These are phyloP conservation scores for Leucophenga maculata DNA, from an alignment of 2,888 invertebrate species.

Conservation along the genomic window DNA sequence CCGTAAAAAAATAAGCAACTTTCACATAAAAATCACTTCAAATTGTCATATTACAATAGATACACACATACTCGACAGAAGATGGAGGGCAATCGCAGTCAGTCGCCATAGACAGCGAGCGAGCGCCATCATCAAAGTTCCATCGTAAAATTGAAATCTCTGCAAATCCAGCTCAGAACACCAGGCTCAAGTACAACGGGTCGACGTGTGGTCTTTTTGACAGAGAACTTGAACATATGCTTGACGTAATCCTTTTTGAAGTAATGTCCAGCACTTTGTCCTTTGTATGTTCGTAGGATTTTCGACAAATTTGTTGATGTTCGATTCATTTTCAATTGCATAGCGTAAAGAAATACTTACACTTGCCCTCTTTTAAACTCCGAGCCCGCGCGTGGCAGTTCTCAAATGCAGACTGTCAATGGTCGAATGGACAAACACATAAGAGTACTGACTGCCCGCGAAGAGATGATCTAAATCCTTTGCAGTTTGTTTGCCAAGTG, in stretches of 20 bases:
- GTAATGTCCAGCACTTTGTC: slow-evolving; percentile 63
- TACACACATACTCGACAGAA: slow-evolving; percentile 31
- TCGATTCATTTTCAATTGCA: slow-evolving; percentile 65
- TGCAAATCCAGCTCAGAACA: slow-evolving; percentile 35
- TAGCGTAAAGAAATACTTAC: slow-evolving; percentile 40
- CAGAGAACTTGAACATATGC: slow-evolving; percentile 54
- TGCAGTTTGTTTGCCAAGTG: too few species aligned
- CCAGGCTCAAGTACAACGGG: neutral
- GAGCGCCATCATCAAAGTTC: slow-evolving; percentile 57
- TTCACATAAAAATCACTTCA: slow-evolving; percentile 67
- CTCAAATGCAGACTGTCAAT: too few species aligned
- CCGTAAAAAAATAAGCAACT: slow-evolving; percentile 62
- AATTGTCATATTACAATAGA: slow-evolving; percentile 59
- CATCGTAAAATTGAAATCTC: slow-evolving; percentile 66
- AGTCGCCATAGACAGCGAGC: neutral
- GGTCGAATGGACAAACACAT: too few species aligned
- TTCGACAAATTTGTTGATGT: slow-evolving; percentile 57
- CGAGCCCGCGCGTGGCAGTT: too few species aligned
- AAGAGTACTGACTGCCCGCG: too few species aligned
- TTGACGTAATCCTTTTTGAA: slow-evolving; percentile 66
- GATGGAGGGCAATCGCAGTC: neutral
- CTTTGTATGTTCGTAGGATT: slow-evolving; percentile 62
- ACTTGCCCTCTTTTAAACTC: too few species aligned
- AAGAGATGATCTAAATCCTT: too few species aligned
- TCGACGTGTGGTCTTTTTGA: neutral